Evolutionary conservation across 92 coral and sea anemone genomes (phyloP).

Genomic region (Epizoanthus stellaris): DNA sequence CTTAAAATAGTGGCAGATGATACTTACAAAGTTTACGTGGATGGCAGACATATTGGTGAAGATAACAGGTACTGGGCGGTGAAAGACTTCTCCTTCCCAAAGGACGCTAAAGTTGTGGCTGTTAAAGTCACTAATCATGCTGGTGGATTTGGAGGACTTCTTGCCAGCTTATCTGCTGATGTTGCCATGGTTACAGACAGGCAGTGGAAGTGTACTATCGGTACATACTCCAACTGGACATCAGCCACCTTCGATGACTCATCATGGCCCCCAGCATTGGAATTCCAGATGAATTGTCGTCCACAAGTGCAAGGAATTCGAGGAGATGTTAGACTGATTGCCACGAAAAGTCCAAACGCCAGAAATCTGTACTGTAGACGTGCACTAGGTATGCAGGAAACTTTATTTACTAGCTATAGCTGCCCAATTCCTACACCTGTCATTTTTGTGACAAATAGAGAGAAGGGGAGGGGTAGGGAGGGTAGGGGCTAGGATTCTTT

Average conservation of each 20-base stretch:
- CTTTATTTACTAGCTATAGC: too few relatives aligned
- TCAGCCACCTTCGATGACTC: not conserved
- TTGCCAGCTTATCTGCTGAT: not conserved
- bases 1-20: not conserved
- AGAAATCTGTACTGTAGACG: not conserved
- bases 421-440: too few relatives aligned
- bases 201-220: not conserved
- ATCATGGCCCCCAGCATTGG: not conserved
- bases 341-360: not conserved
- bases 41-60: not conserved
- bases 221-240: not conserved
- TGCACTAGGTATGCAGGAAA: not conserved
- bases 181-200: not conserved
- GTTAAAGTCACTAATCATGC: not conserved
- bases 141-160: not conserved
- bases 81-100: not conserved
- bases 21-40: not conserved
- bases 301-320: not conserved
- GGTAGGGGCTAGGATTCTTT: too few relatives aligned
- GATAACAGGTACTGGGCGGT: not conserved
- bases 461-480: too few relatives aligned
- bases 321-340: not conserved
- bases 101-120: not conserved
- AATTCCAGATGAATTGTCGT: not conserved
- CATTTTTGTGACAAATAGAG: too few relatives aligned